Percentiles rank a stretch among this genome's conserved stretches.
Conservation (phyloP, 2,888 invertebrate species). For the Endotricha flammealis region DNA sequence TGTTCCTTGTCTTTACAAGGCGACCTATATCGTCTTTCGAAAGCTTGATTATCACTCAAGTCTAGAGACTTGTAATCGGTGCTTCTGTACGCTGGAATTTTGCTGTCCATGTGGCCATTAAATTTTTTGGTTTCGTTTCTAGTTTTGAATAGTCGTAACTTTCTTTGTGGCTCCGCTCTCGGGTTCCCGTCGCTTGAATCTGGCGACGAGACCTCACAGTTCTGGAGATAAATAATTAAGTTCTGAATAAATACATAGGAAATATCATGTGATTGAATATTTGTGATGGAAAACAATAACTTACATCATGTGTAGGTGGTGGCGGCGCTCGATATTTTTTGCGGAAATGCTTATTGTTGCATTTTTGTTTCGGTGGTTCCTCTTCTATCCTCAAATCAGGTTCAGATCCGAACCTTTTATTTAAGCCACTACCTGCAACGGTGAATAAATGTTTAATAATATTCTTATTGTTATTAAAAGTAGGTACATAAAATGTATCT, state of each 20-base stretch:
- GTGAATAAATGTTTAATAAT: not conserved
- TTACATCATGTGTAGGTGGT: conserved; percentile 71
- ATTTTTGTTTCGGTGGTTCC: conserved; percentile 53
- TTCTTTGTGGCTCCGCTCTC: conserved; percentile 71
- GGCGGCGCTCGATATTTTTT: conserved; percentile 89
- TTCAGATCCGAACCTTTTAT: conserved; percentile 84
- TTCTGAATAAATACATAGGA: not conserved
- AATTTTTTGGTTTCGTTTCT: conserved; percentile 83
- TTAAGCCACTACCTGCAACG: conserved; percentile 48
- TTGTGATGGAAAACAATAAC: conserved; percentile 22
- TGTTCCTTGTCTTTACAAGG: conserved; percentile 67
- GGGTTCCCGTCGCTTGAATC: conserved; percentile 77
- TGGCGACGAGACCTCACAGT: conserved; percentile 76
- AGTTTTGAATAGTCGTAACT: conserved; percentile 85
- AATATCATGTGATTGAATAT: not conserved
- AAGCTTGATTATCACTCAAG: conserved; percentile 47
- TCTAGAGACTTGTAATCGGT: conserved; percentile 63
- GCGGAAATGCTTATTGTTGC: conserved; percentile 77
- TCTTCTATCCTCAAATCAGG: conserved; percentile 81
- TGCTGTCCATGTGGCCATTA: conserved; percentile 49
- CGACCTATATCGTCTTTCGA: conserved; percentile 65
- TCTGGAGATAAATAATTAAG: conserved; percentile 30
- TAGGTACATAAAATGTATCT: too few species aligned
- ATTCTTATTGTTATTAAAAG: not conserved
- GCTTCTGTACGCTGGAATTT: conserved; percentile 44